Evolutionary conservation across 2,888 invertebrate genomes (phyloP), one percentile per base, ranked within the genome.

Genomic region (Caenorhabditis afra): DNA sequence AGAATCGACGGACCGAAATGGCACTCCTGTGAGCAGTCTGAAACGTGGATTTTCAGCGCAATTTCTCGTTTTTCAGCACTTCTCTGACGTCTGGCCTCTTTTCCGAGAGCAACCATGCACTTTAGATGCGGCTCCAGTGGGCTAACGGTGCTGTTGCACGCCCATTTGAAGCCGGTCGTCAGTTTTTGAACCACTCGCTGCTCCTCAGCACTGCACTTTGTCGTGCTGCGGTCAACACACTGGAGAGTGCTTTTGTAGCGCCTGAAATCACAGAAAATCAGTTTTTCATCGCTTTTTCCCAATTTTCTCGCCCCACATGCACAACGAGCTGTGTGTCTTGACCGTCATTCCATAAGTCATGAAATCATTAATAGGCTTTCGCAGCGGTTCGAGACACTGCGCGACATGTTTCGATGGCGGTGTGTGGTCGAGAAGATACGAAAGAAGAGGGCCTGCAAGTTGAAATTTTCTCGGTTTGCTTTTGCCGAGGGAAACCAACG

Each of bases 371-470:
- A 66, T n/a, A 5, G 53, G 44, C 7, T 7, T n/a, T 47, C 39
- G 49, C 10, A 68, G 12, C n/a, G 58, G 20, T 22, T 35, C 16
- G 1, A 44, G 41, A 22, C 68, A 70, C 44, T 59, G 29, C 8
- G 44, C 8, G 14, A 70, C 12, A 35, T 59, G 59, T 44, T 18
- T 35, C 1, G 68, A 59, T 1, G 52, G 22, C 22, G 57, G 35
- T 4, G 14, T n/a, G 10, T 8, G 4, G 1, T 45, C 68, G 41
- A 70, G 52, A 7, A 70, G 23, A 35, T 59, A 70, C 10, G 68
- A 52, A 20, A 70, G 29, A 3, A 70, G 41, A 1, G 68, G 68
- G n/a, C 68, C 68, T 70, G 57, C 0, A 61, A 37, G 18, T 7
- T 7, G 29, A 47, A 16, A 20, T 29, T 29, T 29, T 29, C 7